Base-by-base conservation (phyloP, 2,888 invertebrate genomes). In the Polia nebulosa region DNA sequence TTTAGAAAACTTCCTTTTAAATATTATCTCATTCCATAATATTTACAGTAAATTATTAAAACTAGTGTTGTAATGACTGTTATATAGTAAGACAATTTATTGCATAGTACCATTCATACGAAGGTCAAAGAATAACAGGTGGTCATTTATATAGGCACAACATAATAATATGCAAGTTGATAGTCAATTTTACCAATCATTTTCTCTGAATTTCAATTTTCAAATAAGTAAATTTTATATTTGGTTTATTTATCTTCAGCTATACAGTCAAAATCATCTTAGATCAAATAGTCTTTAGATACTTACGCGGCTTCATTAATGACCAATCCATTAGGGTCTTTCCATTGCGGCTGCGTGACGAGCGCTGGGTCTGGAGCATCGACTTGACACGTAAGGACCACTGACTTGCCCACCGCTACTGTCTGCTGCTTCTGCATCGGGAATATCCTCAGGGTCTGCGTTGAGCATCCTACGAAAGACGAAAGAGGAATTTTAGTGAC, bases 361-460 rank as follows among this genome's bases (percentile, higher is more conserved):
- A 98, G 95, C 9, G 94, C 93, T 3, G 96, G 96, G 85, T 98
- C 97, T 0, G 96, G 96, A 2, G 97, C 97, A 59, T 96, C 96
- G 6, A 98, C 97, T 82, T 97, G 96, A 90, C 98, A 98, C 7
- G 98, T 98, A 78, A 98, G 94, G 58, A 98, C 97, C 67, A 98
- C 96, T 47, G 97, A 97, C 85, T 97, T 97, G 59, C 98, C 98
- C 15, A 98, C 97, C 0, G 98, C 96, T 81, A 97, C 98, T 17
- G 97, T 96, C 89, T 97, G 97, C 65, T 96, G 96, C 65, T 97
- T 96, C 84, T 97, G 97, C 79, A 93, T 96, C 15, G 98, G 98
- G 81, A 96, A 96, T 86, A 98, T 98, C 91, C 97, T 96, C 86
- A 98, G 91, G 39, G 92, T 93, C 80, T 96, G 96, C 4, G 88